Evolutionary conservation across 2,113 vertebrate species (phyloP).

Genomic region (Brienomyrus brachyistius): DNA sequence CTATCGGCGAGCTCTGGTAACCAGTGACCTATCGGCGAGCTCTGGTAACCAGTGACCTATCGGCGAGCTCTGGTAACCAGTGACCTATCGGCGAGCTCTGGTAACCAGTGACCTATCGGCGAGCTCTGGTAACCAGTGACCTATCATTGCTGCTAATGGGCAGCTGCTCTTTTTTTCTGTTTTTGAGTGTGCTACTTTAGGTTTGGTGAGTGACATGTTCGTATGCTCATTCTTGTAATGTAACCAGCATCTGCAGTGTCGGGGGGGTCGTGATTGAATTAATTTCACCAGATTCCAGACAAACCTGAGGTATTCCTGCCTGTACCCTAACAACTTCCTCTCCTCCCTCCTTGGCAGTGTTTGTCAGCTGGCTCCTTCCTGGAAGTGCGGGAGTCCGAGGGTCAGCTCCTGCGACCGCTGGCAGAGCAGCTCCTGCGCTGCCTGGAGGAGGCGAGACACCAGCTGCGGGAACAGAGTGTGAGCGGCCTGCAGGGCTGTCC

Average conservation of each 20-base stretch:
- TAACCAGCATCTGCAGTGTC: background rate
- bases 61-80: too few relatives aligned
- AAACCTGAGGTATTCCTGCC: background rate
- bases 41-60: too few relatives aligned
- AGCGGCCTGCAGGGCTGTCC: constrained; percentile 48
- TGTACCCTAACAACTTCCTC: background rate
- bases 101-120: too few relatives aligned
- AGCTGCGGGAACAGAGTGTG: constrained; percentile 61
- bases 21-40: too few relatives aligned
- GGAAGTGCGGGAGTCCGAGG: constrained; percentile 51
- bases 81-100: too few relatives aligned
- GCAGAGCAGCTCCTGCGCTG: constrained; percentile 55
- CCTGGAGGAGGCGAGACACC: constrained; percentile 48
- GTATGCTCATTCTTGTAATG: background rate
- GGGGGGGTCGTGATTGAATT: background rate
- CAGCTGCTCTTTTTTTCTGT: too few relatives aligned
- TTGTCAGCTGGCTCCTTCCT: constrained; percentile 57
- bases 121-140: background rate
- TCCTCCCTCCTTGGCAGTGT: constrained; percentile 38
- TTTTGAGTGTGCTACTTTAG: background rate
- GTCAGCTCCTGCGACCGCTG: constrained; percentile 47
- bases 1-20: background rate
- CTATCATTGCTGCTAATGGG: background rate
- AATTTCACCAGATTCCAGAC: background rate
- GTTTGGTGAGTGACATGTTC: background rate